phyloP scores from a whole-genome alignment of 2,113 vertebrate species.

The Larimichthys polyactis region DNA sequence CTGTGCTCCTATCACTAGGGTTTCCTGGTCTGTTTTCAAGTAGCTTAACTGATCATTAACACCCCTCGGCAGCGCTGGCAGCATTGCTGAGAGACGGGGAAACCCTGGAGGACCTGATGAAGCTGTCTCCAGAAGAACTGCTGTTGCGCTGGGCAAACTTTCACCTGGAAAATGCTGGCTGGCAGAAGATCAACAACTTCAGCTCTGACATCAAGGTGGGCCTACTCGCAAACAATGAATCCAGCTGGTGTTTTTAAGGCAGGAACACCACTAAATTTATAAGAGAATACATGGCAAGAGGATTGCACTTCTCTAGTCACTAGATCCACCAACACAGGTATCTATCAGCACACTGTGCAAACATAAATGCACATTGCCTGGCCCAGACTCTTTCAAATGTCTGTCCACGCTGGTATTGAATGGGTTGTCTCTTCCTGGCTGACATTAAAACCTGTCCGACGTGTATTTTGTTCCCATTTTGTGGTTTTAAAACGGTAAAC shows the following conservation, averaged over 20 bases:
- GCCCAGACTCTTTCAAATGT: slow-evolving; percentile 15
- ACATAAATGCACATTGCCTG: no score
- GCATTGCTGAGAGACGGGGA: slow-evolving; percentile 96
- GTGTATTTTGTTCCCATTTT: not conserved
- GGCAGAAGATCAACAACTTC: slow-evolving; percentile 96
- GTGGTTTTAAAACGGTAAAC: not conserved
- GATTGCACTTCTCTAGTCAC: slow-evolving; percentile 5
- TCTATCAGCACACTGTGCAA: slow-evolving; percentile 24
- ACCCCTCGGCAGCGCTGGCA: slow-evolving; percentile 87
- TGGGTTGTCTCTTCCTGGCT: not conserved
- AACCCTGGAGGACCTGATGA: slow-evolving; percentile 97
- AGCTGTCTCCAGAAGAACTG: slow-evolving; percentile 96
- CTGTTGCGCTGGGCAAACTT: slow-evolving; percentile 97
- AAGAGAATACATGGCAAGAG: not conserved
- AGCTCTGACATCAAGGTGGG: slow-evolving; percentile 95
- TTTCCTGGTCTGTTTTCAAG: slow-evolving; percentile 23
- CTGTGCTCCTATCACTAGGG: not conserved
- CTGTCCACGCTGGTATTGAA: slow-evolving; percentile 15
- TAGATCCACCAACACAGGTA: not conserved
- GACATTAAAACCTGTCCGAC: not conserved
- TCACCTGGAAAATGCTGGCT: slow-evolving; percentile 95
- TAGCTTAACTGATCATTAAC: slow-evolving; percentile 39
- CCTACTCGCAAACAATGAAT: not conserved
- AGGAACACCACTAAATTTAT: not conserved
- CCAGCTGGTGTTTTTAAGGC: not conserved